These are phyloP conservation scores for Dendroctonus ponderosae DNA, from an alignment of 1,140 invertebrate genomes.

Conservation along the genomic window DNA sequence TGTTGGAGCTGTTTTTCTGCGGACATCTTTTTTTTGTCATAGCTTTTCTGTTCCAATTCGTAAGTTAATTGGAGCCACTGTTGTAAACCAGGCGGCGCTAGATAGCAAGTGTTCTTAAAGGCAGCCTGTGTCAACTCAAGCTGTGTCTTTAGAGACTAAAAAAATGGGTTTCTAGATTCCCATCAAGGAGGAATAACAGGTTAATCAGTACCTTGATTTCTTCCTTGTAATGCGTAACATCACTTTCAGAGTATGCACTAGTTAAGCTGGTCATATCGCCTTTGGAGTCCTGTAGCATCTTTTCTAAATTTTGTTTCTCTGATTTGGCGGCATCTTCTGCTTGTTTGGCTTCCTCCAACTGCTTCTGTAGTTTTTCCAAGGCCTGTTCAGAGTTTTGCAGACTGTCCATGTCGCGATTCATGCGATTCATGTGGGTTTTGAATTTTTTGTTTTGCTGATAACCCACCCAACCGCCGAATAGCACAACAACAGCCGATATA, in stretches of 20 bases:
- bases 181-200: background rate
- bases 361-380: slow-evolving; percentile 79
- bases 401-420: slow-evolving; percentile 92
- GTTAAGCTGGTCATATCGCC: slow-evolving; percentile 60
- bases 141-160: slow-evolving; percentile 72
- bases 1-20: slow-evolving; percentile 85
- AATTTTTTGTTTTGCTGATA: slow-evolving; percentile 86
- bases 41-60: slow-evolving; percentile 87
- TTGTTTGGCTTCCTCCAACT: slow-evolving; percentile 57
- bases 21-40: slow-evolving; percentile 78
- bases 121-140: slow-evolving; percentile 83
- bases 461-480: slow-evolving; percentile 88
- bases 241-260: slow-evolving; percentile 75
- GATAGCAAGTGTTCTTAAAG: slow-evolving; percentile 83
- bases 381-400: slow-evolving; percentile 86
- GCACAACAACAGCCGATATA: slow-evolving; percentile 74
- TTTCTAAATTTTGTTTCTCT: slow-evolving; percentile 80
- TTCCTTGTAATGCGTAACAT: slow-evolving; percentile 75
- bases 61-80: slow-evolving; percentile 93
- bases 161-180: background rate
- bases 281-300: slow-evolving; percentile 69
- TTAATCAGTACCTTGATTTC: slow-evolving; percentile 68
- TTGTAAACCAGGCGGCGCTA: slow-evolving; percentile 82
- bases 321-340: slow-evolving; percentile 72
- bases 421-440: slow-evolving; percentile 77